Base-by-base conservation (phyloP, 2,888 invertebrate species). In the Lasioglossum leucozonium region DNA sequence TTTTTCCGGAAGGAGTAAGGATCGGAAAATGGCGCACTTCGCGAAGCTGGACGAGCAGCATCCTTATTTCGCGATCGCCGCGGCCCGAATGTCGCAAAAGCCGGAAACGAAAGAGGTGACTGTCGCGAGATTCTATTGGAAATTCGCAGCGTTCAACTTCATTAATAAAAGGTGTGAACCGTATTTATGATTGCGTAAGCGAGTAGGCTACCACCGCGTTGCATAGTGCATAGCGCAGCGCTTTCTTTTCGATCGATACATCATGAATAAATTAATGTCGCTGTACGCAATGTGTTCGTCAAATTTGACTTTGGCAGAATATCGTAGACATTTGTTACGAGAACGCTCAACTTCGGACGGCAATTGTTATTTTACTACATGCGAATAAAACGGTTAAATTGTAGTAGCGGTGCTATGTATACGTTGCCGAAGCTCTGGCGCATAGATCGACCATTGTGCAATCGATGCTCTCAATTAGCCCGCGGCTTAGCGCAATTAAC, bases 81-180 rank as follows among this genome's bases (percentile, higher is more conserved):
- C 92, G 26, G 89, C 91, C 62, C 92, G 93, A 82, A 94, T 93
- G 93, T 89, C 87, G 84, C 92, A 92, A 84, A 92, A 90, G 34
- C 90, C 92, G 51, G 93, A 93, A 90, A 88, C 84, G 16, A 93
- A 90, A 86, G 86, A 88, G 72, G 90, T 94, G 79, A 93, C 93
- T 13, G 83, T 88, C 74, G 93, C 90, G 69, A 91, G 91, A 81
- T 86, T 93, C 82, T 94, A 92, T 91, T 94, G 93, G 93, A 93
- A 93, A 89, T 93, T 93, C 71, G 93, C 91, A 26, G 93, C 93
- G 69, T 92, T 92, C 92, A 93, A 94, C 91, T 93, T 93, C 81
- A 84, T 94, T 88, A 90, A 89, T 42, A 93, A 91, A 88, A 92
- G 92, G 92, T 92, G 92, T 90, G 90, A 90, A 82, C 55, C 10